A percentile compares a stretch with the other conserved stretches of the same genome.
Conservation (phyloP, 2,797 vertebrate genomes). For the Epinephelus awoara region DNA sequence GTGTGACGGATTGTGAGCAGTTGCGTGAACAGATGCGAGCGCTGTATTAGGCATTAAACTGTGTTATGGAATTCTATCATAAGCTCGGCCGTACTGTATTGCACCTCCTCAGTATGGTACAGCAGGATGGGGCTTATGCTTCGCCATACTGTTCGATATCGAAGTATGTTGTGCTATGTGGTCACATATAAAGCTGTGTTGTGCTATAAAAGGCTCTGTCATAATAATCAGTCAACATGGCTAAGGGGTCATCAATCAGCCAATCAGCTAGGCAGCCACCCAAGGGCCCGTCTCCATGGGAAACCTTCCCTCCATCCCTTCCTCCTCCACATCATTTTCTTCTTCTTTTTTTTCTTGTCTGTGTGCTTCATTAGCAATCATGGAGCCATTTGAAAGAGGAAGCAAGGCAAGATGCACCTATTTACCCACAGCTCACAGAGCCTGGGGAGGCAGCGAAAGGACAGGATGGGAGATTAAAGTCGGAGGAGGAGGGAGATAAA, state of each 20-base stretch:
- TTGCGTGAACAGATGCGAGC: constrained; percentile 36
- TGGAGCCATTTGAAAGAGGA: constrained; percentile 75
- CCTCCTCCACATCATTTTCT: constrained; percentile 54
- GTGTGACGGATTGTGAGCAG: constrained; percentile 36
- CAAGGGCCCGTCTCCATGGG: constrained; percentile 67
- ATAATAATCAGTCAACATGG: constrained; percentile 65
- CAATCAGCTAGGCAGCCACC: constrained; percentile 62
- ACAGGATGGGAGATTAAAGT: background rate
- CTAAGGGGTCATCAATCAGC: constrained; percentile 73
- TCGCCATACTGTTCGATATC: background rate
- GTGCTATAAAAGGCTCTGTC: constrained; percentile 65
- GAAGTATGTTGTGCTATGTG: constrained; percentile 31
- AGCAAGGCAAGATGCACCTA: constrained; percentile 67
- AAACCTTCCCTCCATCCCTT: constrained; percentile 63
- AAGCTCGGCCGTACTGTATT: constrained; percentile 2
- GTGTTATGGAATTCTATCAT: constrained; percentile 21
- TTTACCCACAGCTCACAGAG: constrained; percentile 63
- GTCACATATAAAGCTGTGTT: constrained; percentile 38
- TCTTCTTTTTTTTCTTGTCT: constrained; percentile 24
- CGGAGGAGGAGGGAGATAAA: constrained; percentile 23
- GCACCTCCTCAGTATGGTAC: constrained; percentile 21
- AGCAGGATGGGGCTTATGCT: constrained; percentile 26
- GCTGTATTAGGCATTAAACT: constrained; percentile 12
- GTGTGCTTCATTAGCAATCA: constrained; percentile 79
- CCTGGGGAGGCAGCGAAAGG: background rate